Percentiles rank a stretch among this genome's conserved stretches.
Evolutionary conservation across 2,888 invertebrate species (phyloP).

Genomic region (Hypercompe scribonia): DNA sequence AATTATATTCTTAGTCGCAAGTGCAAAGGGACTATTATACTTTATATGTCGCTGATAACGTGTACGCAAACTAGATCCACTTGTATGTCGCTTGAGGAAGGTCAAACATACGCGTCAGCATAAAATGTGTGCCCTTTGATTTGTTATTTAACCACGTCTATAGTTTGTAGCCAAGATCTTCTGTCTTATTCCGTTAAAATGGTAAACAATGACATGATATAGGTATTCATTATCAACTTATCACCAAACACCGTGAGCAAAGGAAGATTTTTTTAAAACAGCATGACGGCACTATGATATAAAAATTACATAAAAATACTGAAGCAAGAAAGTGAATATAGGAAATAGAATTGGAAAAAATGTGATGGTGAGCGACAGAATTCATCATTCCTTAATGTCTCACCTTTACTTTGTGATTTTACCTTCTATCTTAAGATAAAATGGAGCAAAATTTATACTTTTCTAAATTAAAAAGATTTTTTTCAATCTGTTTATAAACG

Average conservation of each 20-base stretch:
- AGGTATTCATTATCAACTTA: neutral
- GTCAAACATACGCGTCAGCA: neutral
- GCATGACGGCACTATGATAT: no score
- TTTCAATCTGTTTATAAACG: neutral
- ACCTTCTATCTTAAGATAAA: neutral
- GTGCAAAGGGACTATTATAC: neutral
- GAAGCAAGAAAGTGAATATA: no score
- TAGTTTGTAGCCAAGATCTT: neutral
- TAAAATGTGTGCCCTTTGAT: neutral
- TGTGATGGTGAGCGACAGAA: no score
- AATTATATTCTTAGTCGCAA: neutral
- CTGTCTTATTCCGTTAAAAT: neutral
- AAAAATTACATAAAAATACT: no score
- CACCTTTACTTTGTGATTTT: no score
- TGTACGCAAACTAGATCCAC: neutral
- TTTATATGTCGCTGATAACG: slow-evolving; percentile 1
- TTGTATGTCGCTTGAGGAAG: neutral
- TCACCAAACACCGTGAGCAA: no score
- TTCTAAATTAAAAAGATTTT: neutral
- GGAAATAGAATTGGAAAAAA: no score
- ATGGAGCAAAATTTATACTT: no score
- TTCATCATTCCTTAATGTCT: no score
- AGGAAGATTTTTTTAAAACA: no score
- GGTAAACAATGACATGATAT: neutral
- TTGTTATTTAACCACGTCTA: neutral